Percentiles rank a stretch among this genome's conserved stretches.
Evolutionary conservation across 2,888 invertebrate species (phyloP).

Genomic region (Rhingia rostrata): DNA sequence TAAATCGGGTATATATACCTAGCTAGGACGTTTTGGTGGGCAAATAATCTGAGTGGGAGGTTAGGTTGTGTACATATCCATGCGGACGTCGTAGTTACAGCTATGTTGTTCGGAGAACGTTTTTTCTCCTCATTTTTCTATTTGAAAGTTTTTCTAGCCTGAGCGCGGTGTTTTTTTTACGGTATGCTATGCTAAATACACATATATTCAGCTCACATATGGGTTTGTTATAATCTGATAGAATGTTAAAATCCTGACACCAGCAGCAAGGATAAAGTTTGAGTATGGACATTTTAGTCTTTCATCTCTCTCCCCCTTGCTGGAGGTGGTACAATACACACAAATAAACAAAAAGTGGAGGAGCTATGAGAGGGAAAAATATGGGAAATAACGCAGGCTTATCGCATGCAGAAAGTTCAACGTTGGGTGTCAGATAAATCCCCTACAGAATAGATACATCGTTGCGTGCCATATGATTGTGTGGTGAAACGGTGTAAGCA

Average conservation of each 20-base stretch:
- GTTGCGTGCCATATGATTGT: conserved; percentile 23
- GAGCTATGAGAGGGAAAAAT: conserved; percentile 6
- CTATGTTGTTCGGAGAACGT: no score
- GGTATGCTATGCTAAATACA: neutral
- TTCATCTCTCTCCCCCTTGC: neutral
- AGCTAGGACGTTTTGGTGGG: no score
- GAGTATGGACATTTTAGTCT: conserved; percentile 31
- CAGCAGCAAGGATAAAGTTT: conserved; percentile 51
- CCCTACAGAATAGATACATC: conserved; percentile 61
- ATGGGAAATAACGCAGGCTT: conserved; percentile 48
- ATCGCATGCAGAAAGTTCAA: conserved; percentile 68
- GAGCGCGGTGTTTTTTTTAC: no score
- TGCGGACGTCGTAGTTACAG: no score
- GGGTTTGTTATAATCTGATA: conserved; percentile 67
- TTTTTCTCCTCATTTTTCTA: no score
- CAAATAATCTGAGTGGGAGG: no score
- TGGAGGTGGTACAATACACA: no score
- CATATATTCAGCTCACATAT: conserved; percentile 35
- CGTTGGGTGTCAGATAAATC: conserved; percentile 70
- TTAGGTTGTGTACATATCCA: no score
- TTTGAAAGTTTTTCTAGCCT: no score
- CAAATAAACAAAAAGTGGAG: neutral
- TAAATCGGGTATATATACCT: no score
- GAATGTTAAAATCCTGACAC: conserved; percentile 68
- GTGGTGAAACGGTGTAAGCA: neutral